Base-by-base conservation (phyloP, 1,140 invertebrate genomes). In the Dendroctonus ponderosae region DNA sequence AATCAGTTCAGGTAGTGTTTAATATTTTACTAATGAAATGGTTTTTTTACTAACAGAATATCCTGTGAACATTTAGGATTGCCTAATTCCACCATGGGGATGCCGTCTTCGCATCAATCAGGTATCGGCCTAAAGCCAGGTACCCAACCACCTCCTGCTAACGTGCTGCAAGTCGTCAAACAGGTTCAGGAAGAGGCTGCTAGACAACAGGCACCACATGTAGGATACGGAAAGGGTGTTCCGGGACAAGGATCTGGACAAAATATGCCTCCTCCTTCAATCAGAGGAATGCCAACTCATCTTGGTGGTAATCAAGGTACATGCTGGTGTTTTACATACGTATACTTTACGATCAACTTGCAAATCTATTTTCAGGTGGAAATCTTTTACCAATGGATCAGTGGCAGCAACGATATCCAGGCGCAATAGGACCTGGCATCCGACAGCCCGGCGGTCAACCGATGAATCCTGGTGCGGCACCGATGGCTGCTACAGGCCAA, bases 111-210 rank as follows among this genome's bases (percentile, higher is more conserved):
- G 5, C 84, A 87, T 75, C 85, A 87, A 69, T 82, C 84, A 15
- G 85, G 83, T 49, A 85, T 87, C 58, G 88, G 87, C 6, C 80
- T 89, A 72, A 90, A 89, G 67, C 89, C 89, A 6, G 85, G 85
- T 6, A 84, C 85, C 5, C 87, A 91, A 73, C 88, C 88, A 7
- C 91, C 91, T 7, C 89, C 92, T 5, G 86, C 89, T 5, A 91
- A 89, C 75, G 92, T 94, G 9, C 82, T 94, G 43, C 89, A 93
- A 76, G 92, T 92, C 37, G 91, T 93, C 11, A 91, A 92, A 74
- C 90, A 96, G 80, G 93, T 96, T 2, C 94, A 97, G 77, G 92
- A 95, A 74, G 92, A 94, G 75, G 94, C 93, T 50, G 91, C 91
- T 0, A 82, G 91, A 26, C 92, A 92, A 76, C 90, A 91, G 75